These are phyloP conservation scores for Hypocryptadius cinnamomeus DNA, from an alignment of 2,113 vertebrate genomes.

Conservation along the genomic window DNA sequence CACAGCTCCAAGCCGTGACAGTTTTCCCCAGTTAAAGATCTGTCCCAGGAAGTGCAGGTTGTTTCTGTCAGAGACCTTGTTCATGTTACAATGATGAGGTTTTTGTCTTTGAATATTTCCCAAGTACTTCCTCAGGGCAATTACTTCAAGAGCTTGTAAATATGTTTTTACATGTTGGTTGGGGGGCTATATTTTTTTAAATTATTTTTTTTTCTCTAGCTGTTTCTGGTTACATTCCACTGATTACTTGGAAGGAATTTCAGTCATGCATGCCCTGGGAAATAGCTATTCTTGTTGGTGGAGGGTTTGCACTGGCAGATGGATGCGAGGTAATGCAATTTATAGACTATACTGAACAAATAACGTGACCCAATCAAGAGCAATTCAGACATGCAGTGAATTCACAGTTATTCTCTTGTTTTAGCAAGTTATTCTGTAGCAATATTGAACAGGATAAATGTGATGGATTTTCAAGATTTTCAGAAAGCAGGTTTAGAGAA, in stretches of 20 bases:
- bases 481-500: background rate
- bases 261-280: slow-evolving; percentile 92
- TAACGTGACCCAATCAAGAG: background rate
- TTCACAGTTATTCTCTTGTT: background rate
- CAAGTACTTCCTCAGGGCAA: background rate
- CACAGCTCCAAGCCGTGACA: background rate
- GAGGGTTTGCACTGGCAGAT: slow-evolving; percentile 90
- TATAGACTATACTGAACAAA: slow-evolving; percentile 26
- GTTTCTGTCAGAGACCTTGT: background rate
- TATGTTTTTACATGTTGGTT: background rate
- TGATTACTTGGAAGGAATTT: slow-evolving; percentile 93
- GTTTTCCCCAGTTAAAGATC: background rate
- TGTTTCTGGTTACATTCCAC: slow-evolving; percentile 67
- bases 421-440: background rate
- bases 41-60: background rate
- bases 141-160: background rate
- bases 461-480: background rate
- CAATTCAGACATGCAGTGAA: background rate
- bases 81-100: background rate
- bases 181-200: background rate
- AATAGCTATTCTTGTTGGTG: slow-evolving; percentile 87
- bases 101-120: background rate
- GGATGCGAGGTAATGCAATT: slow-evolving; percentile 80
- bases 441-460: background rate
- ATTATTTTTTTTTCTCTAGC: slow-evolving; percentile 46